A percentile compares a stretch with the other conserved stretches of the same genome.
These are phyloP conservation scores for Antennarius maculatus DNA, from an alignment of 2,797 vertebrate species.

Conservation along the genomic window DNA sequence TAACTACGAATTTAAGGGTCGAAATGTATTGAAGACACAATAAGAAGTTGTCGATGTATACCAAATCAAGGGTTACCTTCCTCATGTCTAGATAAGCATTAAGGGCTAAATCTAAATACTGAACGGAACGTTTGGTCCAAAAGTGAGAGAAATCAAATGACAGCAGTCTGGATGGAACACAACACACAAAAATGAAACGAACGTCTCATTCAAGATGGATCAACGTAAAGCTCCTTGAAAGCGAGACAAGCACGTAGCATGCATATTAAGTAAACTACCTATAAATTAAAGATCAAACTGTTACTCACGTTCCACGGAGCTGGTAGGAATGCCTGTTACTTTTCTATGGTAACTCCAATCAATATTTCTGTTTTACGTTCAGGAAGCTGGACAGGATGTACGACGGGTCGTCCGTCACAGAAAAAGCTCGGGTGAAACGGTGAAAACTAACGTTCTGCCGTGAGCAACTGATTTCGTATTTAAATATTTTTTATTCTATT, in stretches of 20 bases:
- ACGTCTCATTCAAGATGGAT: background rate
- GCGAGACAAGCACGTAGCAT: too few relatives aligned
- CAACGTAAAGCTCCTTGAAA: too few relatives aligned
- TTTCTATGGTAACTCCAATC: background rate
- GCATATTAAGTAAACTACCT: background rate
- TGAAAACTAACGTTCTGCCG: slow-evolving; percentile 44
- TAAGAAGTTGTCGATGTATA: background rate
- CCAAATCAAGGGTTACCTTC: background rate
- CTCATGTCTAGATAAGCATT: background rate
- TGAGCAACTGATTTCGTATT: background rate
- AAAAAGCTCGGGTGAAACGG: slow-evolving; percentile 7
- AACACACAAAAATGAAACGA: background rate
- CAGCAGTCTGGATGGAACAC: background rate
- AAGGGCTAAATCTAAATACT: background rate
- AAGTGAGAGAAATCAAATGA: background rate
- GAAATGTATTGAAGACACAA: background rate
- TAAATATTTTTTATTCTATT: accelerated
- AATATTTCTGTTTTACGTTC: background rate
- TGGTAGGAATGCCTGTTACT: background rate
- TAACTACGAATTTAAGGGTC: background rate
- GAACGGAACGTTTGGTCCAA: background rate
- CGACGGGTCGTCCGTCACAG: slow-evolving; percentile 23
- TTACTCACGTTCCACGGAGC: slow-evolving; percentile 28
- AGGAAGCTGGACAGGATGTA: slow-evolving; percentile 27
- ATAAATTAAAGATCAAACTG: background rate